Base-by-base conservation (phyloP, 2,888 invertebrate genomes). In the Tipula unca region DNA sequence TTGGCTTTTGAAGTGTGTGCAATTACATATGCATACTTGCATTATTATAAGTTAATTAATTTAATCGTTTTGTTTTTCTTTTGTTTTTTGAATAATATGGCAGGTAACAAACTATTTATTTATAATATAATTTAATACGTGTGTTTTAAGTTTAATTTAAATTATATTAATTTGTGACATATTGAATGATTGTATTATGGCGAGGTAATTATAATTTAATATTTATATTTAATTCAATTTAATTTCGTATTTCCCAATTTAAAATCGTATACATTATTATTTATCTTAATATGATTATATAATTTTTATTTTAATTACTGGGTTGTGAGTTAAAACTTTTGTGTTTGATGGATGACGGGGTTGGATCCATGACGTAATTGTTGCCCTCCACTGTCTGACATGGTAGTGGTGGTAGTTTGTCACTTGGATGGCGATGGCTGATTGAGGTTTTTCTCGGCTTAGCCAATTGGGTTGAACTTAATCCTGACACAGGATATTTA, bases 351-450 rank as follows among this genome's bases (percentile, higher is more conserved):
- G 89, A 88, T 85, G 90, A 89, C 86, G 90, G 91, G 85, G 87
- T 88, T 86, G 88, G 88, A 89, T 89, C 91, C 90, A 89, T 90
- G 87, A 95, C 95, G 89, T 95, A 95, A 88, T 95, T 95, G 88
- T 95, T 95, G 69, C 94, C 94, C 90, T 94, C 93, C 86, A 94
- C 94, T 87, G 92, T 88, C 87, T 90, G 91, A 88, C 92, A 92
- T 83, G 94, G 94, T 88, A 94, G 92, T 87, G 95, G 95, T 87
- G 95, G 95, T 88, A 95, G 92, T 89, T 95, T 94, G 89, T 96
- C 96, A 87, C 95, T 94, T 86, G 96, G 96, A 92, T 96, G 95
- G 88, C 95, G 92, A 89, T 94, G 94, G 87, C 93, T 93, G 32
- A 92, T 91, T 10, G 92, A 91, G 85, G 91, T 90, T 88, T 94